Base-by-base conservation (phyloP, 1,140 invertebrate genomes). In the Lerema accius region DNA sequence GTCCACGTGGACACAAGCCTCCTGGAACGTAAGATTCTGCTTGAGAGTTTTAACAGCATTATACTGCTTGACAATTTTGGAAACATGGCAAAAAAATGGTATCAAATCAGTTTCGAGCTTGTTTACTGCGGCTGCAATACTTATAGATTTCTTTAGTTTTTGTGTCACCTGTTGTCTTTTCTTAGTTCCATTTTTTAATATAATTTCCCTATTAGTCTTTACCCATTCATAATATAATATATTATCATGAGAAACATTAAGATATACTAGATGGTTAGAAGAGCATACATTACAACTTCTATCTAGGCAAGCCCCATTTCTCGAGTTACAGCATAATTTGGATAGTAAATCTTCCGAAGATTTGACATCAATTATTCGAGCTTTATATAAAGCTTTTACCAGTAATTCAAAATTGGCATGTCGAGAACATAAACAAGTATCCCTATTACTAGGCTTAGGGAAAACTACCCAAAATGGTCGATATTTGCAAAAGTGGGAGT, bases 1-100 rank as follows among this genome's bases (percentile, higher is more conserved):
- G 40, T 75, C 69, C 1, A 71, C 40, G 40, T 71, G 67, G 14
- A 71, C 39, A n/a, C 60, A 0, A 35, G 65, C 63, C 56, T 70
- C 64, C 14, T 37, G 23, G 15, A 45, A 16, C 4, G 6, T 45
- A 1, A 45, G 15, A 45, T 45, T 45, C 28, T 32, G 28, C 28
- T 32, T 32, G 28, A 32, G 28, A 32, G 7, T 10, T 32, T 32
- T 32, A 1, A 32, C 28, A 32, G 28, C 28, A 32, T 32, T 32
- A 32, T 32, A 32, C 28, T 32, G 28, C 28, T 32, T 32, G 28
- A 32, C 28, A 7, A 10, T 32, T 32, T 32, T 32, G 28, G 28
- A 32, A 32, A 32, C 28, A 32, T 32, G 28, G 28, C 28, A 32
- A 32, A 32, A 32, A 10, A 32, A 32, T 32, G 28, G 28, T 32